These are phyloP conservation scores for Enteromius radiatus DNA, from an alignment of 2,797 vertebrate genomes.

Conservation along the genomic window DNA sequence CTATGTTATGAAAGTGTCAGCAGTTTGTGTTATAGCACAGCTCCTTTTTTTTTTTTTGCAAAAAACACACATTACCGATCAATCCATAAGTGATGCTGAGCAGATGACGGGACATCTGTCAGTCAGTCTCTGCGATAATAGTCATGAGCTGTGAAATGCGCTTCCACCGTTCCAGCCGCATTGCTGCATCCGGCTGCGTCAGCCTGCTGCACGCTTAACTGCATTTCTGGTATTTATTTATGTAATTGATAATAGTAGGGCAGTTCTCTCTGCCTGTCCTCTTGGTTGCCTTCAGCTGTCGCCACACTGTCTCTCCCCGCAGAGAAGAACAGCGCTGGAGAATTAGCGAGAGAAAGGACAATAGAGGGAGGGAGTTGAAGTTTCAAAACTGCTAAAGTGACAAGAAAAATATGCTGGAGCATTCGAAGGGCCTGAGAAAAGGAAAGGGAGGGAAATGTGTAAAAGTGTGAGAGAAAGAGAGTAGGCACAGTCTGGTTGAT, in stretches of 20 bases:
- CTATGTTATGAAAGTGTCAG: not conserved
- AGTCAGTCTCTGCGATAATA: slow-evolving; percentile 29
- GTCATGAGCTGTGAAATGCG: slow-evolving; percentile 39
- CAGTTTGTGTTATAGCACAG: not conserved
- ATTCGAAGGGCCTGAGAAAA: not conserved
- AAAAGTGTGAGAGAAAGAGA: slow-evolving; percentile 19
- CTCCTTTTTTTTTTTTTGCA: not conserved
- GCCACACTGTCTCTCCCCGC: slow-evolving; percentile 46
- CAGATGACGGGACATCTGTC: slow-evolving; percentile 42
- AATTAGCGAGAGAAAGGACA: slow-evolving; percentile 37
- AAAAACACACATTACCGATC: not conserved
- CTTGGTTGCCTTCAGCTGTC: slow-evolving; percentile 38
- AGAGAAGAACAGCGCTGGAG: slow-evolving; percentile 30
- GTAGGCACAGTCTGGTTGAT: slow-evolving; percentile 55
- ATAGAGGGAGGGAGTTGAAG: slow-evolving; percentile 16
- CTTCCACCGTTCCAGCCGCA: slow-evolving; percentile 29
- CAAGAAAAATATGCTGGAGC: slow-evolving; percentile 27
- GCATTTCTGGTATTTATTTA: slow-evolving; percentile 64
- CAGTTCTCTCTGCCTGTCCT: slow-evolving; percentile 44
- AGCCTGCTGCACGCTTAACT: slow-evolving; percentile 54
- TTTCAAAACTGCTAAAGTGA: slow-evolving; percentile 27
- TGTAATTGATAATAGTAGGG: slow-evolving; percentile 64
- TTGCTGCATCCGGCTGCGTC: slow-evolving; percentile 22
- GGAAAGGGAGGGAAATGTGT: slow-evolving; percentile 6
- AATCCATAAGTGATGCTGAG: slow-evolving; percentile 12